A percentile compares a stretch with the other conserved stretches of the same genome.
Evolutionary conservation across 2,113 vertebrate species (phyloP).

Genomic region (Microcebus tavaratra): DNA sequence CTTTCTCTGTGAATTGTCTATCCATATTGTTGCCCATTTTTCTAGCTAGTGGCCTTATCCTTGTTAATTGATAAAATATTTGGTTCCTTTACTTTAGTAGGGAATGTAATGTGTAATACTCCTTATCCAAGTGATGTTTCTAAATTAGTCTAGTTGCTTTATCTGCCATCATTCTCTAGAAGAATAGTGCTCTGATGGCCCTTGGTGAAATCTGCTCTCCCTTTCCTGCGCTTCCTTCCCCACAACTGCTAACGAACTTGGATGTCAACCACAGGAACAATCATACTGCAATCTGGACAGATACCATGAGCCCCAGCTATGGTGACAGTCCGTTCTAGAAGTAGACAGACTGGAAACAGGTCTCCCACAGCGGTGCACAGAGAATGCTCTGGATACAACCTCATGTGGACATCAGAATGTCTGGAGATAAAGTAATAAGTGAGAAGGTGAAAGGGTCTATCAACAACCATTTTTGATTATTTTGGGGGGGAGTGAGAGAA

Average conservation of each 20-base stretch:
- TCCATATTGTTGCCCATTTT: background rate
- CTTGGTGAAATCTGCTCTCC: background rate
- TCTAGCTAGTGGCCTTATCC: background rate
- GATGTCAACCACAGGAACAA: background rate
- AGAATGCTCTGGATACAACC: background rate
- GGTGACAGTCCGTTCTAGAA: conserved; percentile 34
- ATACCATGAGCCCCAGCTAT: background rate
- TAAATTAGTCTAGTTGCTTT: background rate
- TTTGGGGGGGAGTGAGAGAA: background rate
- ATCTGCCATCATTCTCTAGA: background rate
- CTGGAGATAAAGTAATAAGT: background rate
- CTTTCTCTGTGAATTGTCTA: background rate
- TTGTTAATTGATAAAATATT: background rate
- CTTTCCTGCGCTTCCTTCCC: background rate
- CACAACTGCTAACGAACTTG: background rate
- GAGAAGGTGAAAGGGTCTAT: background rate
- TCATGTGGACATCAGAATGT: background rate
- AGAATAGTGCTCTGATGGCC: background rate
- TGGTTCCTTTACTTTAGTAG: background rate
- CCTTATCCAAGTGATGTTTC: background rate
- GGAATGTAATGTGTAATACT: background rate
- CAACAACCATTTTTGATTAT: background rate
- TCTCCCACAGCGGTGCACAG: background rate
- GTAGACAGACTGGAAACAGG: background rate
- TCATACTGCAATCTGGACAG: background rate